These are phyloP conservation scores for Piaya cayana DNA, from an alignment of 2,113 vertebrate species.

Conservation along the genomic window DNA sequence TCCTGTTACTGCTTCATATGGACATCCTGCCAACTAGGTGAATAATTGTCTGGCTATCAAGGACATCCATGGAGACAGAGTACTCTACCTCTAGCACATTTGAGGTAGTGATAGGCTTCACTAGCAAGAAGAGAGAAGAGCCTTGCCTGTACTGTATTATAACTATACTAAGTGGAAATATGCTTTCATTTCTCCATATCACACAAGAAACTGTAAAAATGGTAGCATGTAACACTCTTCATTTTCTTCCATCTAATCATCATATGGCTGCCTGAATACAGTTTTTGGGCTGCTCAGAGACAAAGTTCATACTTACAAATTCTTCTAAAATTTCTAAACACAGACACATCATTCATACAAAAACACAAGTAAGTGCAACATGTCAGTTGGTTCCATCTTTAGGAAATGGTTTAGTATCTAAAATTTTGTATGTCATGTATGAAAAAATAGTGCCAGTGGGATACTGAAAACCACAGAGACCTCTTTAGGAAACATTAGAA, in stretches of 20 bases:
- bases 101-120: background rate
- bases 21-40: too few species aligned
- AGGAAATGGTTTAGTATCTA: slow-evolving; percentile 28
- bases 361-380: slow-evolving; percentile 20
- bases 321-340: background rate
- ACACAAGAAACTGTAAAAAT: slow-evolving; percentile 39
- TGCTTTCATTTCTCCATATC: slow-evolving; percentile 39
- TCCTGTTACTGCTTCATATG: too few species aligned
- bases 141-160: background rate
- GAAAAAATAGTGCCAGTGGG: slow-evolving; percentile 50
- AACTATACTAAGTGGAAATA: slow-evolving; percentile 36
- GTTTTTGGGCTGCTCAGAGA: background rate
- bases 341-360: background rate
- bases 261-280: background rate
- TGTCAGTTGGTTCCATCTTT: slow-evolving; percentile 55
- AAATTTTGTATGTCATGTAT: slow-evolving; percentile 3
- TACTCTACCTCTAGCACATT: background rate
- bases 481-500: slow-evolving; percentile 52
- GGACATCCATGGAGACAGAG: background rate
- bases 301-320: background rate
- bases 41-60: background rate
- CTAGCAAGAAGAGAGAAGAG: background rate
- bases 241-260: slow-evolving; percentile 20
- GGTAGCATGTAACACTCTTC: background rate
- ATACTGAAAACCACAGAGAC: slow-evolving; percentile 60